Conservation (phyloP, 2,888 invertebrate species). For the Plebejus argus region DNA sequence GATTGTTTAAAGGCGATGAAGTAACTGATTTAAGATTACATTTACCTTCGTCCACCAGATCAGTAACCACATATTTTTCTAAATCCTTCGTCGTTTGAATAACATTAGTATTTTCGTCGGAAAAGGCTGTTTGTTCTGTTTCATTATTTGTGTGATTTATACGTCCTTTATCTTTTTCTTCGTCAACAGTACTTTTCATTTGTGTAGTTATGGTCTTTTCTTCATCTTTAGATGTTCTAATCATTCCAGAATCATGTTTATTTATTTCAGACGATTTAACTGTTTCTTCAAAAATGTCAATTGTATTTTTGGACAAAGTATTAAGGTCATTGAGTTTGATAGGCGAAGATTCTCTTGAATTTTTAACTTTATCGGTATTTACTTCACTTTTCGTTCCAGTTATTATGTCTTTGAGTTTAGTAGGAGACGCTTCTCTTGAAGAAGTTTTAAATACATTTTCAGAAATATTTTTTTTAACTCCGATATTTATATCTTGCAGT, state of each 20-base stretch:
- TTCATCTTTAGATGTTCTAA: neutral
- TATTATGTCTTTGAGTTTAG: conserved; percentile 36
- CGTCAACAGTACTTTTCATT: neutral
- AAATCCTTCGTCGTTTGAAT: conserved; percentile 35
- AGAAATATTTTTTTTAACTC: conserved; percentile 24
- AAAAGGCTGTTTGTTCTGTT: neutral
- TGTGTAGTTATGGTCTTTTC: neutral
- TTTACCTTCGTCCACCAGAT: conserved; percentile 38
- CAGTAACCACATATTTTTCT: conserved; percentile 33
- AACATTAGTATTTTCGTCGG: conserved; percentile 10
- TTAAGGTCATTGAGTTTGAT: neutral
- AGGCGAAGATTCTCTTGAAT: conserved; percentile 12
- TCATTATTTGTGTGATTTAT: neutral
- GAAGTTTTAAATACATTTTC: conserved; percentile 32
- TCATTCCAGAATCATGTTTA: neutral
- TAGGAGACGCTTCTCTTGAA: conserved; percentile 37
- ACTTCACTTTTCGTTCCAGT: neutral
- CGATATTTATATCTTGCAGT: conserved; percentile 16
- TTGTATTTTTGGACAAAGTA: neutral
- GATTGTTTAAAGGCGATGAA: neutral
- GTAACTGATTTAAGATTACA: neutral
- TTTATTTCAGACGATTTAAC: neutral
- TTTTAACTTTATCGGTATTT: conserved; percentile 30
- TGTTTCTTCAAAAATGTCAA: neutral
- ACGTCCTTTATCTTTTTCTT: neutral